Conservation (phyloP, 2,113 vertebrate genomes). For the Shinisaurus crocodilurus region DNA sequence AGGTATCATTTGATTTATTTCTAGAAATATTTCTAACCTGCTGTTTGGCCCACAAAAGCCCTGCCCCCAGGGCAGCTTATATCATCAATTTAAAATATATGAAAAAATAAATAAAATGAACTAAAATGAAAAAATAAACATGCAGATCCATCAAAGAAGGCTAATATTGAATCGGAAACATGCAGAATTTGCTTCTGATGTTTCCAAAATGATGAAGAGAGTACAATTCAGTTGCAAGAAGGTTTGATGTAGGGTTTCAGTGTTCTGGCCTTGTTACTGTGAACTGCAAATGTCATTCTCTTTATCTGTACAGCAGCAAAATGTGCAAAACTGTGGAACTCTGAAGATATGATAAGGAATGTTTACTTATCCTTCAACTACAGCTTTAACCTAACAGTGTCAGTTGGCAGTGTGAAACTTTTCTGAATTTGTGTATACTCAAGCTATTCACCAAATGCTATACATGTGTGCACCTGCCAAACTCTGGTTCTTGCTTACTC, state of each 20-base stretch:
- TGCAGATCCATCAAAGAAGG: not conserved
- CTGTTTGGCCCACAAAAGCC: no score
- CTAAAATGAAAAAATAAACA: not conserved
- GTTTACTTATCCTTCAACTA: not conserved
- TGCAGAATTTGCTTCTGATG: not conserved
- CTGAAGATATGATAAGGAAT: not conserved
- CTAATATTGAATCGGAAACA: not conserved
- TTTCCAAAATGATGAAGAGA: not conserved
- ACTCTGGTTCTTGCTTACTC: not conserved
- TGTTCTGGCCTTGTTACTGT: not conserved
- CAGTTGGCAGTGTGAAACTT: not conserved
- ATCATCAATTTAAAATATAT: not conserved
- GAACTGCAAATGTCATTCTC: not conserved
- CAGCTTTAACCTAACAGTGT: not conserved
- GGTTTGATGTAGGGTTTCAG: not conserved
- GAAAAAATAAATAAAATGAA: not conserved
- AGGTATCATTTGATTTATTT: no score
- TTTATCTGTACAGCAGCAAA: not conserved
- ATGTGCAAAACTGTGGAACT: not conserved
- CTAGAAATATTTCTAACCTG: no score
- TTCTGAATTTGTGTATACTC: not conserved
- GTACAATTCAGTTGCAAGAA: not conserved
- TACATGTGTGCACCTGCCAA: not conserved
- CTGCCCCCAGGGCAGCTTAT: not conserved
- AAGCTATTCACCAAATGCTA: no score